Base-by-base conservation (phyloP, 1,140 invertebrate genomes). In the Berghia stephanieae region DNA sequence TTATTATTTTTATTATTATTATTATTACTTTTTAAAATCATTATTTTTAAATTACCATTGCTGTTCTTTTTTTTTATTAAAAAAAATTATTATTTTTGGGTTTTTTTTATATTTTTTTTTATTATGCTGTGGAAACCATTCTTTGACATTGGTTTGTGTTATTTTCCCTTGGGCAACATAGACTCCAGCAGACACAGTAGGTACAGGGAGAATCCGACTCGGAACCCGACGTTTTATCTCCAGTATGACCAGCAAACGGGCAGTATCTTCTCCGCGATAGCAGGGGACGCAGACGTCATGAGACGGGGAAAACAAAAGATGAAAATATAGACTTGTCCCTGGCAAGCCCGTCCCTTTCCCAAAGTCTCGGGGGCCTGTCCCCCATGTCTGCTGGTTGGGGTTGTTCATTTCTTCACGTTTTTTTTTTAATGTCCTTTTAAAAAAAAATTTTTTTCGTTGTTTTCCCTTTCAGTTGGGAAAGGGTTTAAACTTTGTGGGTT, bases 121-220 rank as follows among this genome's bases (percentile, higher is more conserved):
- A 31, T 4, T 31, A 60, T 21, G 55, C 55, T 60, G 55, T 60
- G 24, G 46, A n/a, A 49, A n/a, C 13, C 46, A 49, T n/a, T 49
- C 13, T 13, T n/a, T 13, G n/a, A n/a, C n/a, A n/a, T 49, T 49
- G 46, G 46, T 13, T n/a, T n/a, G n/a, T n/a, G n/a, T 49, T 13
- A 13, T 13, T 13, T 27, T 27, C 43, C 38, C 43, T 24, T 3
- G 34, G 3, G 34, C 43, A 18, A 24, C 46, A 77, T 83, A 88
- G 87, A 88, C 49, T 86, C 87, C 2, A 88, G 85, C 75, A 81
- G 83, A 40, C 87, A 86, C 74, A 85, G 83, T 67, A 87, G 86
- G 93, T 81, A 91, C 94, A 81, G 73, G 92, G 92, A 69, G 94
- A 94, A 78, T 94, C 94, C 0, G 94, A 95, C 87, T 94, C 94